Base-by-base conservation (phyloP, 2,113 vertebrate genomes). In the Melanocharis versteri region DNA sequence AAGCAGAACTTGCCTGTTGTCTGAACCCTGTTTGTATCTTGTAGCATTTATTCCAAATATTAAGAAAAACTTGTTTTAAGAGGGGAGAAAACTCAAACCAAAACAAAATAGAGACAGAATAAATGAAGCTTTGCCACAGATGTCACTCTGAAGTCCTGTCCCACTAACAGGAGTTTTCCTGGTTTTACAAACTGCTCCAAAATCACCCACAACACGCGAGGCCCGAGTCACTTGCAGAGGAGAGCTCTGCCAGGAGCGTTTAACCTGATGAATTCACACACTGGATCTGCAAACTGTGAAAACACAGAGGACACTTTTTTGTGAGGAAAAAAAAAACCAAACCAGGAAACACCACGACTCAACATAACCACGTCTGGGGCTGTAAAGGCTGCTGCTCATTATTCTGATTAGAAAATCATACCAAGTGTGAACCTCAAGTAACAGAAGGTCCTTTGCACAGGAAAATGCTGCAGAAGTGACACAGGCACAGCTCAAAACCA, bases 141-240 rank as follows among this genome's bases (percentile, higher is more conserved):
- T 28, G 15, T 8, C 47, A n/a, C 48, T 26, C 13, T 6, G 10
- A 35, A 31, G 5, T 56, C 56, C 30, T 7, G 26, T 6, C 18
- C n/a, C 37, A n/a, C 14, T 5, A 39, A 14, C 35, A 70, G 51
- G 60, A 39, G 28, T 20, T 47, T 27, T n/a, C 69, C 62, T 3
- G 2, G 15, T 28, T 79, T 71, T 44, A 68, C 48, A 35, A 65
- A 30, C 19, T 0, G 2, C 28, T 90, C 54, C 4, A 1, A 30
- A 76, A 61, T 16, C 2, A 0, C 7, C 18, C 57, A 26, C 1
- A 0, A 11, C 53, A 18, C 1, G 0, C 0, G 0, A 27, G 64
- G n/a, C 53, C 75, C 0, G 0, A 58, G 39, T 8, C 71, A 13
- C 3, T 0, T 0, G 14, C 35, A 65, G 64, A 83, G 54, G 39